Base-by-base conservation (phyloP, 2,888 invertebrate genomes). In the Acanthacorydalis orientalis region DNA sequence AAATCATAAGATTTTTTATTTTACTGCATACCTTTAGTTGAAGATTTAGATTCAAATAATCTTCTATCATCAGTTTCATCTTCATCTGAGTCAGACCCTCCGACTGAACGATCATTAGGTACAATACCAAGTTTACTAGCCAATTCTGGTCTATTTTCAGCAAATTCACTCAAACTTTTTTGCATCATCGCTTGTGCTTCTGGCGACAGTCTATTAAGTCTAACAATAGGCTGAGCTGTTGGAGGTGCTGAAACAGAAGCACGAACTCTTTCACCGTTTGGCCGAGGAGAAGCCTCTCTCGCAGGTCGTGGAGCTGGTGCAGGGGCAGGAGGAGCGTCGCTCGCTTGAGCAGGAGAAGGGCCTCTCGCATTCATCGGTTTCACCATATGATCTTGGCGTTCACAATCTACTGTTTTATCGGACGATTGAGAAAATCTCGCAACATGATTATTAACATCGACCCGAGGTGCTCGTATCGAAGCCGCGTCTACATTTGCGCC, bases 161-260 rank as follows among this genome's bases (percentile, higher is more conserved):
- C 73, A 61, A 78, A 79, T 54, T 76, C 73, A 53, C 71, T 69
- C 53, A 80, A 61, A 64, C 78, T 79, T 57, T 74, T 74, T 56
- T 79, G 77, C 72, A 81, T 75, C 41, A 77, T 60, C 45, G 69
- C 68, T 57, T 75, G 73, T 60, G 78, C 78, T 58, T 73, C 65
- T 9, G 62, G 64, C 15, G 76, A 75, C 54, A 78, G 61, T 59
- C 76, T 72, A 55, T 75, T 73, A 44, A 80, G 59, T 63, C 75
- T 68, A 31, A 80, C 77, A 46, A 78, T 69, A 35, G 78, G 77
- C 60, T 77, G 72, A 53, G 70, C 69, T 54, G 73, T 59, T 14
- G 48, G 47, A 31, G 49, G 46, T n/a, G 46, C 11, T 43, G 53
- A 37, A 14, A 9, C 50, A 43, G 33, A 51, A 6, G 23, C 23